Evolutionary conservation across 2,113 vertebrate genomes (phyloP).

Genomic region (Thalassarche chlororhynchos): DNA sequence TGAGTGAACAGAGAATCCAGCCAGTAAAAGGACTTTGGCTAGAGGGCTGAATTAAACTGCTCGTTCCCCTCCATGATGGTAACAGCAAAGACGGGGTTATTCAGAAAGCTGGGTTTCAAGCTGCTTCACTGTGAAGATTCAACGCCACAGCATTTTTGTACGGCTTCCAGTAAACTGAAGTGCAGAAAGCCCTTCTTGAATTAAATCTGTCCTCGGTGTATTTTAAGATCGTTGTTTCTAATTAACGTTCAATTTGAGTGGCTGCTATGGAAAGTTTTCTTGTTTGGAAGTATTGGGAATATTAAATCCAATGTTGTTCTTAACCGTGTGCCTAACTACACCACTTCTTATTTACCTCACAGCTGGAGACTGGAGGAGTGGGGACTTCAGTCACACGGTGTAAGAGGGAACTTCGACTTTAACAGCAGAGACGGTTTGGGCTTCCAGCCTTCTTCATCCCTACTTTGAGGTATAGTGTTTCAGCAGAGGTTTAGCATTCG

Average conservation of each 20-base stretch:
- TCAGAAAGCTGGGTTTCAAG: not conserved
- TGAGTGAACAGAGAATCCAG: not conserved
- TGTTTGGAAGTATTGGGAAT: not conserved
- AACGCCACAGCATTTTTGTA: not conserved
- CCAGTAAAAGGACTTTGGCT: not conserved
- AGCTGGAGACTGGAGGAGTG: not conserved
- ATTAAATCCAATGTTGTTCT: not conserved
- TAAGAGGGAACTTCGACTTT: not conserved
- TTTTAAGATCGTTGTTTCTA: not conserved
- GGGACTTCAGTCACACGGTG: not conserved
- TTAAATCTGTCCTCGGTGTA: not conserved
- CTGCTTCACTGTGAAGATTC: not conserved
- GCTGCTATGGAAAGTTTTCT: not conserved
- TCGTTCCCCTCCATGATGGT: not conserved
- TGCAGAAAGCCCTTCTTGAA: not conserved
- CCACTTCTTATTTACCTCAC: not conserved
- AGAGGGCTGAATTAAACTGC: not conserved
- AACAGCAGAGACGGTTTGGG: not conserved
- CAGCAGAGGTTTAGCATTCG: not conserved
- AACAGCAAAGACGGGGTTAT: not conserved
- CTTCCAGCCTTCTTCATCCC: not conserved
- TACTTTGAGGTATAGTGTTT: not conserved
- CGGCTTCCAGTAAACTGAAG: not conserved
- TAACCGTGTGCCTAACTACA: not conserved
- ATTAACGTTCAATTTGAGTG: not conserved